Conservation (phyloP, 2,113 vertebrate species). For the Phyllostomus hastatus region DNA sequence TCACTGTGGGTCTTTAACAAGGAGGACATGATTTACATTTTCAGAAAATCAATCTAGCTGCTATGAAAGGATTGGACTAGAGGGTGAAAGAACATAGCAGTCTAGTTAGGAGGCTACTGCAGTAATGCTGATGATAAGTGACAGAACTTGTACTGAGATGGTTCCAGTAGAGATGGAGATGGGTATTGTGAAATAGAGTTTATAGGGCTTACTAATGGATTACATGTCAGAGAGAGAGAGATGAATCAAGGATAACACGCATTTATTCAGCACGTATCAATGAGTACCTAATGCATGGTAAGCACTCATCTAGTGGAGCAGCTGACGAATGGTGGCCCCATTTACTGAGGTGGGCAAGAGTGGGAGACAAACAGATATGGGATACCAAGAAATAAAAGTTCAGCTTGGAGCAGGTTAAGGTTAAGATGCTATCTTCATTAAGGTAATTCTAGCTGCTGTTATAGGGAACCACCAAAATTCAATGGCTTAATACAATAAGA, state of each 20-base stretch:
- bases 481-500: not conserved
- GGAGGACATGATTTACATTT: not conserved
- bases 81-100: not conserved
- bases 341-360: not conserved
- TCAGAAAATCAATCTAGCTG: not conserved
- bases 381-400: not conserved
- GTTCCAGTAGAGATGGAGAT: not conserved
- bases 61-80: not conserved
- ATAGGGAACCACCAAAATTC: not conserved
- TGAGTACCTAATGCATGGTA: not conserved
- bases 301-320: not conserved
- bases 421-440: not conserved
- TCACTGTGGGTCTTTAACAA: not conserved
- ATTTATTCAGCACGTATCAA: not conserved
- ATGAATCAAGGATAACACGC: not conserved
- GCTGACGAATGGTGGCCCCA: not conserved
- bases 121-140: not conserved
- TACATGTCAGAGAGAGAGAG: not conserved
- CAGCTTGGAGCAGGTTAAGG: not conserved
- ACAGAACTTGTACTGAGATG: not conserved
- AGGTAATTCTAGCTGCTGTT: not conserved
- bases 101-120: not conserved
- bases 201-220: not conserved
- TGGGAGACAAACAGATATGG: not conserved
- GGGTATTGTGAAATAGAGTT: not conserved